Conservation (phyloP, 2,888 invertebrate genomes). For the Caenorhabditis doughertyi region DNA sequence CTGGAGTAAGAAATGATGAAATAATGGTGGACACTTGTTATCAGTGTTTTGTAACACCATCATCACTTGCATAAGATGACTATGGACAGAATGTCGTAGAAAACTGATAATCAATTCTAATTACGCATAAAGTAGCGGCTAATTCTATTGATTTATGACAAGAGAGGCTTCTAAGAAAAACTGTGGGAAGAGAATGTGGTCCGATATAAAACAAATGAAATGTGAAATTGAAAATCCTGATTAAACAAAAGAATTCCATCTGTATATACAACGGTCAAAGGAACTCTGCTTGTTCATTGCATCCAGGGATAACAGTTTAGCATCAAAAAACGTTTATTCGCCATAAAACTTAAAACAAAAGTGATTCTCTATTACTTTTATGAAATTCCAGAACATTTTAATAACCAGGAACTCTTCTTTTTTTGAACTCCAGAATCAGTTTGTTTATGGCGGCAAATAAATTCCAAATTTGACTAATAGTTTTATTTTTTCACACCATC, state of each 20-base stretch:
- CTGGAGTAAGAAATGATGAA: slow-evolving; percentile 30
- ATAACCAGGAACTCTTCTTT: too few relatives aligned
- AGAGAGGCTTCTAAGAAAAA: not conserved
- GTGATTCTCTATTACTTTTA: too few relatives aligned
- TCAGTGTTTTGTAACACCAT: slow-evolving; percentile 50
- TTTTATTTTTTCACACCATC: too few relatives aligned
- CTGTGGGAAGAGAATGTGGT: not conserved
- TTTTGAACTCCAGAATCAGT: too few relatives aligned
- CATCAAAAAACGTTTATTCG: too few relatives aligned
- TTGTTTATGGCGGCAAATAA: too few relatives aligned
- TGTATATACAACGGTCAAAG: too few relatives aligned
- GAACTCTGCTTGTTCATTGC: too few relatives aligned
- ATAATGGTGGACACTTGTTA: slow-evolving; percentile 26
- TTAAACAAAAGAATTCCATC: slow-evolving; percentile 17
- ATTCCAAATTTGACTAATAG: too few relatives aligned
- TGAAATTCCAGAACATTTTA: too few relatives aligned
- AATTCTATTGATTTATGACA: slow-evolving; percentile 43
- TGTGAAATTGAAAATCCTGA: not conserved
- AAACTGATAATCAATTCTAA: slow-evolving; percentile 25
- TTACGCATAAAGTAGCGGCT: slow-evolving; percentile 2
- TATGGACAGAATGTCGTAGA: slow-evolving; percentile 28
- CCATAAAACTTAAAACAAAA: too few relatives aligned
- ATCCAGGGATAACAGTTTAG: too few relatives aligned
- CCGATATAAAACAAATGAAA: not conserved
- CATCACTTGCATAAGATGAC: slow-evolving; percentile 62